phyloP scores from a whole-genome alignment of 2,797 vertebrate genomes.

The Sandelia bainsii region DNA sequence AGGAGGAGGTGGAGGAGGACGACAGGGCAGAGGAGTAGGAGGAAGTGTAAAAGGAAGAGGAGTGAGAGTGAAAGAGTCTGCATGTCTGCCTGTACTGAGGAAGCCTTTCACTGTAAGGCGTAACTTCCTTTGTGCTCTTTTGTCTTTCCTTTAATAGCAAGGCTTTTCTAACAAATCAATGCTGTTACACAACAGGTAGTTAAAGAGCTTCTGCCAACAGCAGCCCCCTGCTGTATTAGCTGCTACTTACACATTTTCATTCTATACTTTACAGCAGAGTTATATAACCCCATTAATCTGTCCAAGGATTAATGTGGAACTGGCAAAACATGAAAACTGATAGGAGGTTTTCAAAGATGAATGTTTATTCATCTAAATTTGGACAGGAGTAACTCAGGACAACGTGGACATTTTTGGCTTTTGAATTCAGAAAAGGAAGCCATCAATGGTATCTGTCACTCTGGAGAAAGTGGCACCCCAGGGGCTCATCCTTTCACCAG shows the following conservation, averaged over 20 bases:
- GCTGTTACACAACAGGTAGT: conserved; percentile 78
- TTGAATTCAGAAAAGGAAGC: conserved; percentile 43
- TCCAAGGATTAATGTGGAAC: conserved; percentile 59
- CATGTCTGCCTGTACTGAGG: conserved; percentile 37
- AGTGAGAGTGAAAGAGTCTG: conserved; percentile 50
- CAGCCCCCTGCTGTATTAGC: conserved; percentile 54
- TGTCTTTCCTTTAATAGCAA: conserved; percentile 69
- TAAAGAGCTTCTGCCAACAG: conserved; percentile 53
- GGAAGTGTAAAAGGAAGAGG: conserved; percentile 55
- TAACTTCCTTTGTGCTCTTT: conserved; percentile 57
- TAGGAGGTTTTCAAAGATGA: conserved; percentile 46
- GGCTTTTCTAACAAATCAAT: conserved; percentile 74
- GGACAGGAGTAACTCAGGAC: conserved; percentile 28
- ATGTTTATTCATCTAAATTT: conserved; percentile 59
- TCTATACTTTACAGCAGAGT: conserved; percentile 57
- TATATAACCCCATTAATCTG: conserved; percentile 55
- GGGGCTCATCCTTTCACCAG: conserved; percentile 6
- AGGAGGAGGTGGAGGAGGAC: conserved; percentile 42
- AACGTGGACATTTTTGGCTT: conserved; percentile 36
- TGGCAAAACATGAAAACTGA: conserved; percentile 54
- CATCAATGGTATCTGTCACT: conserved; percentile 19
- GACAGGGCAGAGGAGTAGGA: conserved; percentile 26
- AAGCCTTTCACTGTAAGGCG: conserved; percentile 48
- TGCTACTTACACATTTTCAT: conserved; percentile 52
- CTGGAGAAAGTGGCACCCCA: conserved; percentile 5